Percentiles rank a stretch among this genome's conserved stretches.
Evolutionary conservation across 1,140 invertebrate genomes (phyloP).

Genomic region (Spodoptera frugiperda): DNA sequence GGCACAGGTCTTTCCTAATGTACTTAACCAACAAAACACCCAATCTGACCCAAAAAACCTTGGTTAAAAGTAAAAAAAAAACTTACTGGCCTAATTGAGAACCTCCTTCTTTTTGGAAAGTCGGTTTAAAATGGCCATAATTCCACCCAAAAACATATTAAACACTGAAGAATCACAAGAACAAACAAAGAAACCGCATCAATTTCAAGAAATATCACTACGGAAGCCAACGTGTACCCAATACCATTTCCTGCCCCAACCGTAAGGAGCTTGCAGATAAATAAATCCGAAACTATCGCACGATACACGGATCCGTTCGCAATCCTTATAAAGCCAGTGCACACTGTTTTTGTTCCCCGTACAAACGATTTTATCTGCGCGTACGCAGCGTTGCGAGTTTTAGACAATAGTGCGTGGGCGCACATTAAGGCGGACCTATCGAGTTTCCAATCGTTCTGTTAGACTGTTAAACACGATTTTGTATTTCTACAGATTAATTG

Average conservation of each 20-base stretch:
- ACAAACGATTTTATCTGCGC: constrained; percentile 45
- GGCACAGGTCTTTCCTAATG: too few species aligned
- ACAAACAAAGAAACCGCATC: neutral
- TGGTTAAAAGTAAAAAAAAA: too few species aligned
- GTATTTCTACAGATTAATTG: constrained; percentile 45
- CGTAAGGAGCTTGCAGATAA: constrained; percentile 36
- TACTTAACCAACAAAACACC: too few species aligned
- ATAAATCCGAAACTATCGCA: constrained; percentile 36
- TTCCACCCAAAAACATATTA: too few species aligned
- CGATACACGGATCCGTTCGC: constrained; percentile 41
- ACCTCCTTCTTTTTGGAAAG: too few species aligned
- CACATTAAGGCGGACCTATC: constrained; percentile 68
- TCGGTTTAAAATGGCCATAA: too few species aligned
- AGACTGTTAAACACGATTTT: constrained; percentile 45
- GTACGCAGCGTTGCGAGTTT: constrained; percentile 39
- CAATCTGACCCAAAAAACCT: too few species aligned
- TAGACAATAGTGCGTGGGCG: constrained; percentile 78
- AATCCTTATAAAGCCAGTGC: constrained; percentile 63
- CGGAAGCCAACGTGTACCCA: neutral
- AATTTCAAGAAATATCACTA: constrained; percentile 14
- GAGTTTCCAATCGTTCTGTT: constrained; percentile 44
- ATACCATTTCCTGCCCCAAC: constrained; percentile 20
- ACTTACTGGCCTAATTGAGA: too few species aligned
- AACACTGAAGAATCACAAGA: too few species aligned
- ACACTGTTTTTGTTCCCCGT: constrained; percentile 45